A percentile compares a stretch with the other conserved stretches of the same genome.
phyloP scores from a whole-genome alignment of 2,888 invertebrate species.

The Cheilosia soror region DNA sequence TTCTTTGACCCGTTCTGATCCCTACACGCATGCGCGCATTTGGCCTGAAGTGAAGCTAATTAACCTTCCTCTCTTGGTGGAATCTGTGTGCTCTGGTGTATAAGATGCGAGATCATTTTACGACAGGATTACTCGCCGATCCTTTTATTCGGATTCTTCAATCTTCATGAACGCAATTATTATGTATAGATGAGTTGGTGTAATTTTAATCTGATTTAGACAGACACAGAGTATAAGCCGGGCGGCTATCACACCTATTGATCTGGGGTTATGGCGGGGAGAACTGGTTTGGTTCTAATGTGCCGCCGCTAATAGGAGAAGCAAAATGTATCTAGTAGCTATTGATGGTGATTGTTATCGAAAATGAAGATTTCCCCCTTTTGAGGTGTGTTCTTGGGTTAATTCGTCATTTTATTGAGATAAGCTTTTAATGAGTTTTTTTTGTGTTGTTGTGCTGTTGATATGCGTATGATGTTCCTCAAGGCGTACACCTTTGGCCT shows the following conservation, averaged over 20 bases:
- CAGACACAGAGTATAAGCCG: not conserved
- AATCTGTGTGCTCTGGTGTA: slow-evolving; percentile 11
- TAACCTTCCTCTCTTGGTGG: slow-evolving; percentile 34
- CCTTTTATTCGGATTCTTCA: slow-evolving; percentile 16
- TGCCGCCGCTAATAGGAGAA: slow-evolving; percentile 36
- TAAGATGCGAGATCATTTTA: slow-evolving; percentile 64
- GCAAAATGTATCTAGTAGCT: slow-evolving; percentile 57
- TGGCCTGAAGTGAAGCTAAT: slow-evolving; percentile 47
- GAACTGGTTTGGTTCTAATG: slow-evolving; percentile 47
- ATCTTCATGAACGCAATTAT: slow-evolving; percentile 31
- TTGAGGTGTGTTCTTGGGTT: slow-evolving; percentile 46
- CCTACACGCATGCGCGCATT: slow-evolving; percentile 21
- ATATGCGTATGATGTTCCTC: slow-evolving; percentile 6
- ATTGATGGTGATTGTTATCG: slow-evolving; percentile 52
- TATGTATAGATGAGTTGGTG: slow-evolving; percentile 18
- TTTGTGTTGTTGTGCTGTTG: not conserved
- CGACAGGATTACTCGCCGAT: slow-evolving; percentile 57
- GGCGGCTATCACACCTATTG: slow-evolving; percentile 34
- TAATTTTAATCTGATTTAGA: slow-evolving; percentile 48
- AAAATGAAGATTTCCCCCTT: slow-evolving; percentile 12
- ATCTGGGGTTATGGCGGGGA: not conserved
- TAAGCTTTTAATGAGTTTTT: slow-evolving; percentile 62
- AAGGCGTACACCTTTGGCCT: slow-evolving; percentile 48
- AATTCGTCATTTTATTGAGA: slow-evolving; percentile 70
- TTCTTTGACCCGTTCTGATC: slow-evolving; percentile 25